phyloP scores from a whole-genome alignment of 2,888 invertebrate genomes.

The Panorpa germanica region DNA sequence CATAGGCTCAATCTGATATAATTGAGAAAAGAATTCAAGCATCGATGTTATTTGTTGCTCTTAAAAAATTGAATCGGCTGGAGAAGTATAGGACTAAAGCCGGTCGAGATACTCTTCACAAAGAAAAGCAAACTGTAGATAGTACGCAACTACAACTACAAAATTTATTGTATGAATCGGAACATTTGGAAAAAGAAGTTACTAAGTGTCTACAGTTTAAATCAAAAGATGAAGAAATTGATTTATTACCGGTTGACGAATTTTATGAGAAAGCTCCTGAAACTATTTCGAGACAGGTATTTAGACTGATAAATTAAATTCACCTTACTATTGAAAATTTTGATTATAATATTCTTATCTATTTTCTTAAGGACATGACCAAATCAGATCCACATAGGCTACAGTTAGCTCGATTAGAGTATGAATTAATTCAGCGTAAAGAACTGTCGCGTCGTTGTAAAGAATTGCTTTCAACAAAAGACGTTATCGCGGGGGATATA shows the following conservation, averaged over 20 bases:
- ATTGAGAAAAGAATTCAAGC: constrained; percentile 50
- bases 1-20: constrained; percentile 39
- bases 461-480: constrained; percentile 56
- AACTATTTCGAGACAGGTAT: constrained; percentile 46
- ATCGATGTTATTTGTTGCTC: constrained; percentile 54
- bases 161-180: constrained; percentile 84
- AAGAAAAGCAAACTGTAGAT: constrained; percentile 77
- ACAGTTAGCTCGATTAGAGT: constrained; percentile 71
- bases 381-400: constrained; percentile 56
- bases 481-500: constrained; percentile 54
- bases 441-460: constrained; percentile 59
- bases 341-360: background rate
- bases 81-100: constrained; percentile 76
- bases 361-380: constrained; percentile 36
- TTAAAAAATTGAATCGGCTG: constrained; percentile 78
- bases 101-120: constrained; percentile 60
- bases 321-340: constrained; percentile 5
- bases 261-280: constrained; percentile 66
- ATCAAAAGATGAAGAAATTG: constrained; percentile 86
- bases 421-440: constrained; percentile 79
- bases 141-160: constrained; percentile 78
- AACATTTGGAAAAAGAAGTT: constrained; percentile 88
- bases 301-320: constrained; percentile 23
- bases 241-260: constrained; percentile 65
- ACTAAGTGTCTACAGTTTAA: constrained; percentile 87